Percentiles rank a stretch among this genome's conserved stretches.
phyloP scores from a whole-genome alignment of 2,888 invertebrate species.

The Nesidiocoris tenuis region DNA sequence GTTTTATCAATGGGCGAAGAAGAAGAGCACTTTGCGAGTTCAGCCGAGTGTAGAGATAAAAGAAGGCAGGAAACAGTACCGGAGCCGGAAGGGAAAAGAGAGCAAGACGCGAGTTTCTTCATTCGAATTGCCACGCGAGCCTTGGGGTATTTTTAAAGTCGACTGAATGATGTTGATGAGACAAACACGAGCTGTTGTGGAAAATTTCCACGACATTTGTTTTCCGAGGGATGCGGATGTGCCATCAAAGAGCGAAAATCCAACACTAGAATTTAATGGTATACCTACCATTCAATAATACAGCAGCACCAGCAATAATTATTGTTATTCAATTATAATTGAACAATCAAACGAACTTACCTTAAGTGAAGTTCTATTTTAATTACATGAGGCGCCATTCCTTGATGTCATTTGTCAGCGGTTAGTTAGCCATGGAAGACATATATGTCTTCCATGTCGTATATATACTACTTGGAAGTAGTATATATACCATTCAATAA shows the following conservation, averaged over 20 bases:
- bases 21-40: slow-evolving; percentile 25
- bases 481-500: too few relatives aligned
- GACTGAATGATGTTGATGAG: background rate
- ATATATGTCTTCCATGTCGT: too few relatives aligned
- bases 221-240: too few relatives aligned
- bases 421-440: too few relatives aligned
- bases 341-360: background rate
- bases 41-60: slow-evolving; percentile 31
- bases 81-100: slow-evolving; percentile 3
- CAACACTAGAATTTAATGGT: too few relatives aligned
- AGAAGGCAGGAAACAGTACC: slow-evolving; percentile 25
- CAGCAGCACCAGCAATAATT: too few relatives aligned
- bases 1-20: slow-evolving; percentile 28
- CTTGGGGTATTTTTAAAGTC: background rate
- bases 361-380: background rate
- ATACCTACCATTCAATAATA: too few relatives aligned
- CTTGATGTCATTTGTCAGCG: too few relatives aligned
- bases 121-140: background rate
- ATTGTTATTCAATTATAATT: background rate
- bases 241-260: too few relatives aligned
- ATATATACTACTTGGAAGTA: too few relatives aligned
- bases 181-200: background rate
- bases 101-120: background rate
- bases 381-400: too few relatives aligned
- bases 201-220: background rate